phyloP scores from a whole-genome alignment of 2,797 vertebrate species.

The Semotilus atromaculatus region DNA sequence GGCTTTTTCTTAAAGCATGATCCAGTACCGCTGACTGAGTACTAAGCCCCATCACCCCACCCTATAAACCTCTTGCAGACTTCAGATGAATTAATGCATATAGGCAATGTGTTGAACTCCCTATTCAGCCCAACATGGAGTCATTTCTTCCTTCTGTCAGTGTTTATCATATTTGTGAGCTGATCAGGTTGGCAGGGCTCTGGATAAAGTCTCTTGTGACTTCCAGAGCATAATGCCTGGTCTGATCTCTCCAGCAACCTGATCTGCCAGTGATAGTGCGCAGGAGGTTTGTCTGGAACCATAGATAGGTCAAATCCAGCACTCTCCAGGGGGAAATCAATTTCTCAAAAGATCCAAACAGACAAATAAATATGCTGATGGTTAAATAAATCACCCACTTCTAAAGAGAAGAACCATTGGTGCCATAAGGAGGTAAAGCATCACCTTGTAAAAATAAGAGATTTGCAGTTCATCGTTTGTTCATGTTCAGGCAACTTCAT shows the following conservation, averaged over 20 bases:
- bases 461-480: constrained; percentile 72
- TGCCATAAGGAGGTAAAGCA: constrained; percentile 60
- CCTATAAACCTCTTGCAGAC: constrained; percentile 18
- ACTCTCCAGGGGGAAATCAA: constrained; percentile 65
- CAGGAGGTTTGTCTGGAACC: constrained; percentile 41
- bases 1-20: neutral
- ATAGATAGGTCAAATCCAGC: constrained; percentile 55
- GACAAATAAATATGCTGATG: constrained; percentile 74
- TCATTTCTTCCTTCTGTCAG: constrained; percentile 16
- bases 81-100: constrained; percentile 10
- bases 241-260: constrained; percentile 50
- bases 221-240: constrained; percentile 35
- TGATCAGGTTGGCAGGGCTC: constrained; percentile 14
- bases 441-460: constrained; percentile 55
- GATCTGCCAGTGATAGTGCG: constrained; percentile 43
- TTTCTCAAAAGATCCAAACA: constrained; percentile 57
- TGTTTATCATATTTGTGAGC: constrained; percentile 33
- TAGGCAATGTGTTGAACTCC: constrained; percentile 13
- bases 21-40: neutral
- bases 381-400: constrained; percentile 71
- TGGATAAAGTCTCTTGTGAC: constrained; percentile 32
- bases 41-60: constrained; percentile 14
- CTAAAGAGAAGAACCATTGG: constrained; percentile 35
- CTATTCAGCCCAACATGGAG: constrained; percentile 9
- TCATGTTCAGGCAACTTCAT: constrained; percentile 63